A percentile compares a stretch with the other conserved stretches of the same genome.
Evolutionary conservation across 2,797 vertebrate species (phyloP).

Genomic region (Acanthis flammea): DNA sequence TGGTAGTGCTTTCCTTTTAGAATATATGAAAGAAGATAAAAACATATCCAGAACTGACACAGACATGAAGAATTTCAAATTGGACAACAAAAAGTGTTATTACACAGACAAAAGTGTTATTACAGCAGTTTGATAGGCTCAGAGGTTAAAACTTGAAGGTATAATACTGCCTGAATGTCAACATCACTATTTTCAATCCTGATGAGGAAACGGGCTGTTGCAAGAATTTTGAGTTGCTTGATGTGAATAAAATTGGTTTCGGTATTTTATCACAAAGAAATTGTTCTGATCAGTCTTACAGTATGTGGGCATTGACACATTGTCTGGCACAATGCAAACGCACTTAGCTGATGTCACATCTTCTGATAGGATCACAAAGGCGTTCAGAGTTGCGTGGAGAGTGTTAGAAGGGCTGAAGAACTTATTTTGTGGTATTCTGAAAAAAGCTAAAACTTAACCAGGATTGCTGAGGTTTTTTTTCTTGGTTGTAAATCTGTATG

Average conservation of each 20-base stretch:
- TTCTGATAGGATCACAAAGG: background rate
- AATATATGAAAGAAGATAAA: background rate
- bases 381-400: background rate
- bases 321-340: background rate
- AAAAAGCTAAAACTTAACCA: background rate
- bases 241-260: background rate
- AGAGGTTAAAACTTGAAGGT: background rate
- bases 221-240: background rate
- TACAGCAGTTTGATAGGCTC: background rate
- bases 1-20: background rate
- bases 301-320: background rate
- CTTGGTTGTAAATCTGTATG: background rate
- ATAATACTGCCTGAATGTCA: background rate
- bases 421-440: background rate
- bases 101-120: background rate
- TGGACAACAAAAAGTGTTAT: background rate
- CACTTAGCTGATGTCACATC: fast-evolving
- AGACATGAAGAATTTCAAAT: background rate
- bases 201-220: background rate
- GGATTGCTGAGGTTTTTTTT: background rate
- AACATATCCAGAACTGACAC: background rate
- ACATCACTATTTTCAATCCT: background rate
- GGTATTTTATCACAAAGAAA: background rate
- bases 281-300: background rate
- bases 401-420: background rate